Conservation (phyloP, 2,888 invertebrate species). For the Drosophila macrospina region DNA sequence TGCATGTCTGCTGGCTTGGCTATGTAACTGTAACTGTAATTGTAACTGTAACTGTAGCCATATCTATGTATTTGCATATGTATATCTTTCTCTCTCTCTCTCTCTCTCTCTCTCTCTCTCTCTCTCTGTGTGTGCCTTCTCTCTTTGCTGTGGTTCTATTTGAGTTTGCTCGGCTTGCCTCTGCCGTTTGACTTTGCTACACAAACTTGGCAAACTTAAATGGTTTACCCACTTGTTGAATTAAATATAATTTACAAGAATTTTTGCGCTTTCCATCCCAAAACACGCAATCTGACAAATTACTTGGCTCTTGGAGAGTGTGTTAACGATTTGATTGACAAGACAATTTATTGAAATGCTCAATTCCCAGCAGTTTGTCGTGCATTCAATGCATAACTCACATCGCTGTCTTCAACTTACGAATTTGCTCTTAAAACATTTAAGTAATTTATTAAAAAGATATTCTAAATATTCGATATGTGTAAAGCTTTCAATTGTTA, state of each 20-base stretch:
- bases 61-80: constrained; percentile 5
- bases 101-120: constrained; percentile 12
- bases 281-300: constrained; percentile 41
- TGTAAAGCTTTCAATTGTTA: too few species aligned
- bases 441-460: too few species aligned
- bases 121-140: constrained; percentile 9
- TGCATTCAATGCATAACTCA: neutral
- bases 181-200: constrained; percentile 38
- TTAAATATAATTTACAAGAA: constrained; percentile 55
- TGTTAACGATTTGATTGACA: constrained; percentile 19
- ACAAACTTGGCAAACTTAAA: constrained; percentile 48
- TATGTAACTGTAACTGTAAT: neutral
- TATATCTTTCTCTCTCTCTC: neutral
- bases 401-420: neutral
- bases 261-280: constrained; percentile 4
- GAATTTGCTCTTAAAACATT: neutral
- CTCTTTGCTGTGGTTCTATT: constrained; percentile 25
- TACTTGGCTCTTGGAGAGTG: neutral
- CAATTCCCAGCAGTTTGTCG: constrained; percentile 6
- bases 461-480: too few species aligned
- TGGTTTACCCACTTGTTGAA: constrained; percentile 68
- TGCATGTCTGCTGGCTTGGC: constrained; percentile 34
- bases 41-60: neutral
- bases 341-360: constrained; percentile 11
- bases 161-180: constrained; percentile 60